Conservation (phyloP, 2,888 invertebrate species). For the Ormyrus rosae region DNA sequence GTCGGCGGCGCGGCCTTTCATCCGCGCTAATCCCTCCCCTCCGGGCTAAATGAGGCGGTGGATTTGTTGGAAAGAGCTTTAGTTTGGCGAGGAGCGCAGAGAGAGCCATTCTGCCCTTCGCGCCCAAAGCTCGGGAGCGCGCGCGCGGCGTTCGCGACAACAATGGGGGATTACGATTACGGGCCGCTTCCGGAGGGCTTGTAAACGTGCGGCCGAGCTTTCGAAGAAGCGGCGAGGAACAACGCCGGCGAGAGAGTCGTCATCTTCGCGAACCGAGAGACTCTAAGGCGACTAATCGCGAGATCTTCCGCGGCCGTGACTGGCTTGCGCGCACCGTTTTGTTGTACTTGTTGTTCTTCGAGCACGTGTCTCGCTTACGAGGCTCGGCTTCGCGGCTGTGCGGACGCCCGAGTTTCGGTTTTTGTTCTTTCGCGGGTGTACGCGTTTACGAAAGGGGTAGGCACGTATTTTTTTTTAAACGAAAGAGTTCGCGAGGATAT, state of each 20-base stretch:
- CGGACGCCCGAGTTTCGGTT: no score
- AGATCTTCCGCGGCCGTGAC: conserved; percentile 1
- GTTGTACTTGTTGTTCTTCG: no score
- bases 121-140: conserved; percentile 10
- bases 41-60: conserved; percentile 75
- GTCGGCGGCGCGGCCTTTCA: conserved; percentile 67
- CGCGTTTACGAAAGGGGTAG: no score
- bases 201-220: neutral
- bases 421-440: no score
- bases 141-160: conserved; percentile 26
- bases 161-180: conserved; percentile 55
- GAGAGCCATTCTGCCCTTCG: neutral
- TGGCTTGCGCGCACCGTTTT: neutral
- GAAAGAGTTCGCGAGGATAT: no score
- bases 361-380: no score
- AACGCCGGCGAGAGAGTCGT: neutral
- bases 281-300: conserved; percentile 26
- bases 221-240: neutral
- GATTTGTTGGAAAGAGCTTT: conserved; percentile 76
- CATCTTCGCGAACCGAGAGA: conserved; percentile 15
- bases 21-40: conserved; percentile 67
- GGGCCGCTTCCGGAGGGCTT: neutral
- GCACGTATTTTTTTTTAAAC: no score
- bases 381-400: no score
- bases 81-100: conserved; percentile 59